phyloP scores from a whole-genome alignment of 53 echinoderm and acorn worm genomes.

The Paelopatides confundens region DNA sequence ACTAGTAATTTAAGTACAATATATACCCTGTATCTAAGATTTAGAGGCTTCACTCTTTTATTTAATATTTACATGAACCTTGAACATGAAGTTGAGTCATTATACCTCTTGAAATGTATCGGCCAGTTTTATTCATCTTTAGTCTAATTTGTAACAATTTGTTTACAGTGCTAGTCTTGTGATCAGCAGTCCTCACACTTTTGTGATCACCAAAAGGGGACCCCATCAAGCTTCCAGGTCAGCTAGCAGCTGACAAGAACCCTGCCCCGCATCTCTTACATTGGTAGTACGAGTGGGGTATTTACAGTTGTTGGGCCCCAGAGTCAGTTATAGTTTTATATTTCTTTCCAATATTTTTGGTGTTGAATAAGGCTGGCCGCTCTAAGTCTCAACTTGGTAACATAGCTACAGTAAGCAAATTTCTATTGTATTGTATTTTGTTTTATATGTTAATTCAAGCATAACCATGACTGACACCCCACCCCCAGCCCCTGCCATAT shows the following conservation, averaged over 20 bases:
- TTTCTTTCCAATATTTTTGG: neutral
- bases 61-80: neutral
- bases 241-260: neutral
- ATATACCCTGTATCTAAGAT: too few relatives aligned
- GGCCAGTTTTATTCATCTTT: neutral
- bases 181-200: neutral
- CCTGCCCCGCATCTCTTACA: neutral
- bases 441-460: neutral
- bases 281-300: neutral
- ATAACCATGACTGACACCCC: neutral
- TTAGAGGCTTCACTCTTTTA: too few relatives aligned
- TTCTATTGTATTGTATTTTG: neutral
- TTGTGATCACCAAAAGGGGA: neutral
- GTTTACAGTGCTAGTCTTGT: too few relatives aligned
- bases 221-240: neutral
- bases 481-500: neutral
- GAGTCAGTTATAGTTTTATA: neutral
- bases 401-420: too few relatives aligned
- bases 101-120: neutral
- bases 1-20: too few relatives aligned
- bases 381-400: neutral
- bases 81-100: neutral
- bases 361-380: neutral
- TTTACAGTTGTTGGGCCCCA: neutral
- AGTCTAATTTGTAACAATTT: neutral